These are phyloP conservation scores for Stenolophus ochropezus DNA, from an alignment of 2,888 invertebrate species.

Conservation along the genomic window DNA sequence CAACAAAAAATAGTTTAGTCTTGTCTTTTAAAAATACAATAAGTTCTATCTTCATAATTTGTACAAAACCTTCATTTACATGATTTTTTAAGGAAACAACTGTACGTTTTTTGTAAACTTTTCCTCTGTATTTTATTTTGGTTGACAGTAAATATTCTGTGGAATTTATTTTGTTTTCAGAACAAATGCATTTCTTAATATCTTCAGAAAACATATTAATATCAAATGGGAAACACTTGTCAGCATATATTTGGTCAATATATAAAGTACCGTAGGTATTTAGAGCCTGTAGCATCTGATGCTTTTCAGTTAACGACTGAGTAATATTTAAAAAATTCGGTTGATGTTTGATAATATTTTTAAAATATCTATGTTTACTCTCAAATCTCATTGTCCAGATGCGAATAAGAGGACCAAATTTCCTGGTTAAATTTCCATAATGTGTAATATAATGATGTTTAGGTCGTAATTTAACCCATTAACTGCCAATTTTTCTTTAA, in stretches of 20 bases:
- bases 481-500: too few relatives aligned
- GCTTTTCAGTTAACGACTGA: neutral
- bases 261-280: neutral
- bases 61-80: neutral
- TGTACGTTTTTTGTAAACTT: neutral
- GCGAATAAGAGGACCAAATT: conserved; percentile 59
- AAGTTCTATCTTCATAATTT: neutral
- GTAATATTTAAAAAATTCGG: conserved; percentile 63
- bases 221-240: neutral
- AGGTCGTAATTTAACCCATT: conserved; percentile 49
- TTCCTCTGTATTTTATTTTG: neutral
- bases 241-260: neutral
- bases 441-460: conserved; percentile 62
- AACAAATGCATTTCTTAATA: neutral
- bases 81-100: neutral
- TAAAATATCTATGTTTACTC: conserved; percentile 65
- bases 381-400: conserved; percentile 64
- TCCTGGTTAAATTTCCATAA: conserved; percentile 59
- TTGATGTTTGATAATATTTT: conserved; percentile 59
- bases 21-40: neutral
- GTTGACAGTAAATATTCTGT: neutral
- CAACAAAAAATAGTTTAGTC: neutral
- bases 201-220: neutral
- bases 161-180: neutral
- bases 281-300: neutral